A percentile compares a stretch with the other conserved stretches of the same genome.
Evolutionary conservation across 1,140 invertebrate genomes (phyloP).

Genomic region (Campoletis sonorensis): DNA sequence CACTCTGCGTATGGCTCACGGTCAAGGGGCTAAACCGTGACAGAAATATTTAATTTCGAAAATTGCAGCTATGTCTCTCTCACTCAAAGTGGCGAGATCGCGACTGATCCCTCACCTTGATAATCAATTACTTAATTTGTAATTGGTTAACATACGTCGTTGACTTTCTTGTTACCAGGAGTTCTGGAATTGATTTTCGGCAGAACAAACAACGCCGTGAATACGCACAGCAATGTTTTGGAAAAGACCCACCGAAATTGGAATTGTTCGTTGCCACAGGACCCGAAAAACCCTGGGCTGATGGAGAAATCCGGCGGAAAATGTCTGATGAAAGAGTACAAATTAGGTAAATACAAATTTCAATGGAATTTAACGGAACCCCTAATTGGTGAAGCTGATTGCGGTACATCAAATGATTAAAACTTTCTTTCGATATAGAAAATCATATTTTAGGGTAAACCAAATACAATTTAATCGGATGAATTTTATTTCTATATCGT

Average conservation of each 20-base stretch:
- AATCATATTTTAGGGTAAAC: background rate
- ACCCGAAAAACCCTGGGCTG: slow-evolving; percentile 47
- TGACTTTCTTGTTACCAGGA: slow-evolving; percentile 52
- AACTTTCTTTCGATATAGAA: too few species aligned
- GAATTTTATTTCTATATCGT: background rate
- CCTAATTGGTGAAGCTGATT: background rate
- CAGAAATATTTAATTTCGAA: too few species aligned
- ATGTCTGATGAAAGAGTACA: slow-evolving; percentile 53
- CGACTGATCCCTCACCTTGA: too few species aligned
- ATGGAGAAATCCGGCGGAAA: slow-evolving; percentile 47
- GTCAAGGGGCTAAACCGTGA: too few species aligned
- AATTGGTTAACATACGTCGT: slow-evolving; percentile 26
- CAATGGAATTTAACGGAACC: background rate
- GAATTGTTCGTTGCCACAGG: slow-evolving; percentile 58
- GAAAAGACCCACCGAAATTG: slow-evolving; percentile 58
- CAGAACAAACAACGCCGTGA: slow-evolving; percentile 62
- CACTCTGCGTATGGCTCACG: too few species aligned
- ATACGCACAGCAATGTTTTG: slow-evolving; percentile 60
- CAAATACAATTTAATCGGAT: background rate
- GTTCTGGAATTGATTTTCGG: slow-evolving; percentile 65
- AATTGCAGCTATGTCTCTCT: too few species aligned
- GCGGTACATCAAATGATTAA: background rate
- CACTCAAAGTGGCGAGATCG: too few species aligned
- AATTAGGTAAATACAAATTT: slow-evolving; percentile 53
- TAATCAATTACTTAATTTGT: slow-evolving; percentile 19